Percentiles rank a stretch among this genome's conserved stretches.
These are phyloP conservation scores for Pedionomus torquatus DNA, from an alignment of 2,113 vertebrate genomes.

Conservation along the genomic window DNA sequence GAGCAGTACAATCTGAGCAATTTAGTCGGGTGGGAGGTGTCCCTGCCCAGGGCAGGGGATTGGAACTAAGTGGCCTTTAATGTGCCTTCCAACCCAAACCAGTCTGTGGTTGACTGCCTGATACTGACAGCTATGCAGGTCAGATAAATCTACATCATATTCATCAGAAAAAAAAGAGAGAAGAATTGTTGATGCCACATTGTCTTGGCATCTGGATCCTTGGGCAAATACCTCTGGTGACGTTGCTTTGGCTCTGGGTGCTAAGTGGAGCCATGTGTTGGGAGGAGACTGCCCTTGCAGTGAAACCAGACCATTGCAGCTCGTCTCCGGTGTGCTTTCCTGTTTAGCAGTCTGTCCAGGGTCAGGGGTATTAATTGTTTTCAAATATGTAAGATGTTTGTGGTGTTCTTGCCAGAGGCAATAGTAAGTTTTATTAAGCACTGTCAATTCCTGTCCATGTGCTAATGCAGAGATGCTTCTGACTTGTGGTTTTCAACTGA, in stretches of 20 bases:
- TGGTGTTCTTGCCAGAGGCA: conserved; percentile 26
- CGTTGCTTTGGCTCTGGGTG: too few species aligned
- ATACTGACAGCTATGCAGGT: not conserved
- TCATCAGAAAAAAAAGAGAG: not conserved
- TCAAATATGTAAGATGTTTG: not conserved
- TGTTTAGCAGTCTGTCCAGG: not conserved
- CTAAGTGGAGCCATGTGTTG: rapidly evolving
- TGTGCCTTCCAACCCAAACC: too few species aligned
- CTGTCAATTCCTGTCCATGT: not conserved
- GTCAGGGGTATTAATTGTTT: conserved; percentile 18
- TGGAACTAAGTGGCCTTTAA: too few species aligned
- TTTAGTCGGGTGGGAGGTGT: too few species aligned
- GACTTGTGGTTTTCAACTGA: not conserved
- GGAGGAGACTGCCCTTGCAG: not conserved
- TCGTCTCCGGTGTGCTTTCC: not conserved
- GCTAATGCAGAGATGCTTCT: not conserved
- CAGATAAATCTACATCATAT: not conserved
- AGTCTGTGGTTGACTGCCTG: not conserved
- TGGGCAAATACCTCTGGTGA: not conserved
- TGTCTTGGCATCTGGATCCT: not conserved
- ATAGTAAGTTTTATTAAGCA: conserved; percentile 10
- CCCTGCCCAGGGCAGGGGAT: too few species aligned
- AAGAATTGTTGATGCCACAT: not conserved
- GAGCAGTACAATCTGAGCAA: too few species aligned
- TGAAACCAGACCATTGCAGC: rapidly evolving